Evolutionary conservation across 2,888 invertebrate genomes (phyloP), one percentile per base, ranked within the genome.

Genomic region (Pandemis corylana): DNA sequence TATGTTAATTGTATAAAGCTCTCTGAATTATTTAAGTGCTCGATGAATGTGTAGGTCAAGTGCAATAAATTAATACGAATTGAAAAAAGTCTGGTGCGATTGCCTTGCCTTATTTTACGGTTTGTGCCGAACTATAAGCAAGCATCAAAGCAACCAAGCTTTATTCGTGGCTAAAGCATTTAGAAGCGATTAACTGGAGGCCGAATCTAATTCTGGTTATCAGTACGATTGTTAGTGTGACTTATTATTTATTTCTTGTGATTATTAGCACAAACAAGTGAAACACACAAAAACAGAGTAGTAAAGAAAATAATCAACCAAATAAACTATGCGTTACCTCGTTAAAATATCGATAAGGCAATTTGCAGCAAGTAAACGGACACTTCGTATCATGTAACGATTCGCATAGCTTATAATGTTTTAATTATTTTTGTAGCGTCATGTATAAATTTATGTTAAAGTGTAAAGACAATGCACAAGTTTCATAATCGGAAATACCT

Each of bases 111-210:
- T 6, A n/a, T 36, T 36, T 28, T 49, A 49, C 13, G 28, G 28
- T 13, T 65, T 65, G 65, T 28, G 46, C 49, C 13, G 28, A 36
- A 6, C 12, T 65, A n/a, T 41, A 20, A 41, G 41, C 7, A 67
- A 73, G 64, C 73, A 41, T 67, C 10, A 42, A 72, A 72, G 72
- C 72, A 74, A 74, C 49, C 20, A 51, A 74, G 69, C 66, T 44
- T 42, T 62, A 41, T 65, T 46, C 61, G 42, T 53, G 59, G 59
- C 69, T 66, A 44, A 73, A 70, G 69, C 74, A 15, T 61, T 42
- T 51, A 42, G 46, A 69, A 74, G 69, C 72, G 36, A 72, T 72
- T 62, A 62, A n/a, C 20, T 41, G 42, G 10, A 72, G 56, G 12
- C 59, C 44, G 10, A 66, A 53, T 42, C n/a, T 64, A n/a, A 15